Evolutionary conservation across 2,797 vertebrate genomes (phyloP), one percentile per base, ranked within the genome.

Genomic region (Gallirallus australis): DNA sequence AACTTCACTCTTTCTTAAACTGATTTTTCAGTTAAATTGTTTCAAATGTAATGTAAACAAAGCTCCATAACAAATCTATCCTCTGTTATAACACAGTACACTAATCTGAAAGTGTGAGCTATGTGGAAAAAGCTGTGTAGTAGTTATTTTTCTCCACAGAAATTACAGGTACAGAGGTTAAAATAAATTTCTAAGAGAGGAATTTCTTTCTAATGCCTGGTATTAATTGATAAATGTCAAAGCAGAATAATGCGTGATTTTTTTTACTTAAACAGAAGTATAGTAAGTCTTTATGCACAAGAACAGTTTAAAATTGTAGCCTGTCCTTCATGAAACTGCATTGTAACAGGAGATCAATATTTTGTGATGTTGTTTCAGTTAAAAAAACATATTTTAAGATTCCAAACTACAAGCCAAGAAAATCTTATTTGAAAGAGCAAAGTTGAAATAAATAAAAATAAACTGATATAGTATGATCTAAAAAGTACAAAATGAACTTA

Each of bases 11-110:
- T 69, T 84, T 81, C 54, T 78, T 89, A 82, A 94, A 77, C 61
- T 65, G 31, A 92, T 94, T 94, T 96, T 96, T 47, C 59, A 71
- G 42, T 39, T 93, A 78, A 94, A 78, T 48, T 57, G 13, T 7
- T 95, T 78, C 14, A 78, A 91, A 42, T 68, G 20, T 11, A 90
- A 70, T 77, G 45, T 21, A 91, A 94, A 94, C 52, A 95, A 61
- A 91, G n/a, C 12, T 64, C 69, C 33, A 37, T 37, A 27, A 87
- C 86, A 90, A 89, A 90, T 91, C 68, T 86, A 63, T 82, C 65
- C 64, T 68, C 45, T 75, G 31, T 16, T 50, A 25, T 71, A 56
- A 52, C 59, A 72, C 40, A 23, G 60, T 39, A 45, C 71, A 82
- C 37, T 15, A 17, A 47, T 73, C 24, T 47, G 13, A 37, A 83